Conservation (phyloP, 2,888 invertebrate species). For the Furcula furcula region DNA sequence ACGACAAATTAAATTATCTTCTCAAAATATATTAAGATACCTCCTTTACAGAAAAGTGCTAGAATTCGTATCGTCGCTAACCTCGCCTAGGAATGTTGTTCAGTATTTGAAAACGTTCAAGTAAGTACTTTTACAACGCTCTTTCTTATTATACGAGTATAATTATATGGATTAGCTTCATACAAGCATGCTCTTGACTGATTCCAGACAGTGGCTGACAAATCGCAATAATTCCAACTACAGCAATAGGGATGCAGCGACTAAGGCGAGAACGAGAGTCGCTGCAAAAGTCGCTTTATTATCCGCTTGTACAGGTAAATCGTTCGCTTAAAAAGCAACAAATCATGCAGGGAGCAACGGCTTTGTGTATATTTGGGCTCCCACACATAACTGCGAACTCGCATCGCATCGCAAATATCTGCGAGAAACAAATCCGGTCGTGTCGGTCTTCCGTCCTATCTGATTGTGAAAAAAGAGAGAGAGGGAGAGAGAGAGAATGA, state of each 20-base stretch:
- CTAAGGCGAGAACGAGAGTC: conserved; percentile 88
- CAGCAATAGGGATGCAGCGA: conserved; percentile 55
- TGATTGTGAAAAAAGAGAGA: too few species aligned
- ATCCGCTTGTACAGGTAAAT: conserved; percentile 89
- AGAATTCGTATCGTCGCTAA: conserved; percentile 92
- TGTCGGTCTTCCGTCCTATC: too few species aligned
- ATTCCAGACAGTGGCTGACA: conserved; percentile 62
- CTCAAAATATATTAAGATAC: too few species aligned
- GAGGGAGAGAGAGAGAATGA: too few species aligned
- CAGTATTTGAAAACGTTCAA: conserved; percentile 92
- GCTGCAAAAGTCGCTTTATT: conserved; percentile 93
- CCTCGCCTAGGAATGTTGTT: conserved; percentile 93
- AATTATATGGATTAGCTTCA: too few species aligned
- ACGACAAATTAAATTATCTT: too few species aligned
- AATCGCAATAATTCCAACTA: conserved; percentile 49
- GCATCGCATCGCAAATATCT: too few species aligned
- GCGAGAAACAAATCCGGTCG: too few species aligned
- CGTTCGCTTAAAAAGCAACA: too few species aligned
- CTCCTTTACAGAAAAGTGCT: conserved; percentile 87
- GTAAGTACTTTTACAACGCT: conserved; percentile 73
- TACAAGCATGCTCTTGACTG: background rate
- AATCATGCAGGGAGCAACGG: too few species aligned
- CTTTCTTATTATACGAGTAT: background rate
- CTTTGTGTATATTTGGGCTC: too few species aligned
- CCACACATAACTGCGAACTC: too few species aligned